These are phyloP conservation scores for Picus viridis DNA, from an alignment of 2,797 vertebrate species.

Conservation along the genomic window DNA sequence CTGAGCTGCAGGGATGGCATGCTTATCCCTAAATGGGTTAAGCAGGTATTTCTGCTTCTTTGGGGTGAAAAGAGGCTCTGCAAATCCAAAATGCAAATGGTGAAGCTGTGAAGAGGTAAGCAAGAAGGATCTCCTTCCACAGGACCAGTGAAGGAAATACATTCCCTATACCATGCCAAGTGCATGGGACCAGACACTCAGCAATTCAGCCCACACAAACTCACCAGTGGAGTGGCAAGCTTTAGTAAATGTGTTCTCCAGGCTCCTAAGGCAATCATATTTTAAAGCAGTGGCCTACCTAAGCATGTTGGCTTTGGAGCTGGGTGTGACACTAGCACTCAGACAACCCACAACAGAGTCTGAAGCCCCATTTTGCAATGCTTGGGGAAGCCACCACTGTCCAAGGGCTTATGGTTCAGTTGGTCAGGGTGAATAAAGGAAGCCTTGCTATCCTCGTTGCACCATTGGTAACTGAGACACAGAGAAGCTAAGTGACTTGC, in stretches of 20 bases:
- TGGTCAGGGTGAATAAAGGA: rapidly evolving
- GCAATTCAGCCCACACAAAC: not conserved
- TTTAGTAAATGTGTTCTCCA: not conserved
- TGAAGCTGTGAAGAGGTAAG: not conserved
- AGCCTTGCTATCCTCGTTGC: not conserved
- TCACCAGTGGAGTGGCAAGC: rapidly evolving
- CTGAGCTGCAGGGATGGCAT: not conserved
- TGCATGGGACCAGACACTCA: not conserved
- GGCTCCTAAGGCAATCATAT: not conserved
- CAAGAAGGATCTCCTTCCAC: not conserved
- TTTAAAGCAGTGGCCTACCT: not conserved
- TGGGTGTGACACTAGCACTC: not conserved
- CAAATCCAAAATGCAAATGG: not conserved
- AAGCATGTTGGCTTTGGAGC: not conserved
- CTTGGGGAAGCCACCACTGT: not conserved
- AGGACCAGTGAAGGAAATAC: not conserved
- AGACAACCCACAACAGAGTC: not conserved
- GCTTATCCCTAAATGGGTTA: not conserved
- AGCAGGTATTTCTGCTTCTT: not conserved
- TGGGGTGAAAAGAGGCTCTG: not conserved
- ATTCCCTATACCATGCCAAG: rapidly evolving
- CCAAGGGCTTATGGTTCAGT: rapidly evolving
- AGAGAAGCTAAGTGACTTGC: not conserved
- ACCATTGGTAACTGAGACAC: rapidly evolving
- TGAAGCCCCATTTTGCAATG: not conserved